Evolutionary conservation across 2,888 invertebrate genomes (phyloP).

Genomic region (Drosophila engyochracea): DNA sequence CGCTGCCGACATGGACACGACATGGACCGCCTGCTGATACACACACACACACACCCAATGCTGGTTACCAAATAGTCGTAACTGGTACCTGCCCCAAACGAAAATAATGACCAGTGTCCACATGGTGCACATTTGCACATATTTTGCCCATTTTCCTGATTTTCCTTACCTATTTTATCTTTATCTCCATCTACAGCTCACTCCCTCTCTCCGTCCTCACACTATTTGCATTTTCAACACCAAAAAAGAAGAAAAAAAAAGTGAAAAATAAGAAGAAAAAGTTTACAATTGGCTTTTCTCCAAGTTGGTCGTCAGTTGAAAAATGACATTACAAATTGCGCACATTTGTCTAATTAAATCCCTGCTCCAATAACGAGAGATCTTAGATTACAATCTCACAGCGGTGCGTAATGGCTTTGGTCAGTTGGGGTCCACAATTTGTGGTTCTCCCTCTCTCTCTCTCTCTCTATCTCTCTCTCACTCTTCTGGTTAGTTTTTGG

Average conservation of each 20-base stretch:
- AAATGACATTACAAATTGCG: slow-evolving; percentile 85
- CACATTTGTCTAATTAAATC: slow-evolving; percentile 85
- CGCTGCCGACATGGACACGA: slow-evolving; percentile 50
- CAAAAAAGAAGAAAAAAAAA: slow-evolving; percentile 32
- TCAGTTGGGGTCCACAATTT: slow-evolving; percentile 35
- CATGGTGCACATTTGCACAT: slow-evolving; percentile 82
- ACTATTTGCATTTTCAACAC: slow-evolving; percentile 65
- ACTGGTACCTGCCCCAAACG: slow-evolving; percentile 66
- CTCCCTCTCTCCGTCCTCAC: neutral
- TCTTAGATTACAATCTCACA: slow-evolving; percentile 78
- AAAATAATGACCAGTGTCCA: slow-evolving; percentile 81
- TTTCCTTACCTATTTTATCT: slow-evolving; percentile 45
- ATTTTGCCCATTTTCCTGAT: slow-evolving; percentile 66
- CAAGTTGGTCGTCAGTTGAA: slow-evolving; percentile 78
- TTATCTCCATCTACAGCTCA: slow-evolving; percentile 5
- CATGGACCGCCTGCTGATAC: slow-evolving; percentile 74
- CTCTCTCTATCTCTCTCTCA: neutral
- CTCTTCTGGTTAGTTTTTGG: neutral
- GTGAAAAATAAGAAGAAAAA: slow-evolving; percentile 12
- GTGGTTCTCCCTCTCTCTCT: neutral
- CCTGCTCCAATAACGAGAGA: slow-evolving; percentile 79
- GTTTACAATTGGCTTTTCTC: slow-evolving; percentile 74
- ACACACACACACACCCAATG: slow-evolving; percentile 45
- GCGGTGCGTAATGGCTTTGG: slow-evolving; percentile 67
- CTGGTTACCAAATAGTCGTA: slow-evolving; percentile 62